Conservation (phyloP, 2,113 vertebrate genomes). For the Sigmodon hispidus region DNA sequence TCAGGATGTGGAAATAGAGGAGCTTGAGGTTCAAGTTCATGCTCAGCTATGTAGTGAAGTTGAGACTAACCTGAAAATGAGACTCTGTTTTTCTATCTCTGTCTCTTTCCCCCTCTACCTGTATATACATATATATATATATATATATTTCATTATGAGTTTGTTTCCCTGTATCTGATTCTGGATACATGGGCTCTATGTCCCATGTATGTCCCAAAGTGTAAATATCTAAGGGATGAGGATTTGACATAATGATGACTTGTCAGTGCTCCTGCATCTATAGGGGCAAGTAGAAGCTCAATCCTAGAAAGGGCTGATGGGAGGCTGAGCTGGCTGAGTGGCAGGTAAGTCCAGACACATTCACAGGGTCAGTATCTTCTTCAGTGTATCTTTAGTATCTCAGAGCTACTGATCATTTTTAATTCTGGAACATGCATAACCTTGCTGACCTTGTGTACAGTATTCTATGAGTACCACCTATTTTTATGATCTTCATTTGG, state of each 20-base stretch:
- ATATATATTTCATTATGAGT: background rate
- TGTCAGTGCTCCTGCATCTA: background rate
- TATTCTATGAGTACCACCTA: background rate
- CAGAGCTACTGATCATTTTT: background rate
- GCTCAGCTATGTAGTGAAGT: background rate
- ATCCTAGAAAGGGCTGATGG: background rate
- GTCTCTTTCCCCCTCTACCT: background rate
- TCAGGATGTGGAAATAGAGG: background rate
- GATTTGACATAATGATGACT: background rate
- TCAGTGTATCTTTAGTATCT: background rate
- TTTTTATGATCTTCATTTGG: slow-evolving; percentile 24
- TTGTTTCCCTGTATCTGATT: background rate
- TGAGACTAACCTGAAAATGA: background rate
- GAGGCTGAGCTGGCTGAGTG: background rate
- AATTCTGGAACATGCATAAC: background rate
- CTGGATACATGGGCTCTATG: background rate
- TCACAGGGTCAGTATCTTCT: background rate
- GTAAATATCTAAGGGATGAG: background rate
- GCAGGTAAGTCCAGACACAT: background rate
- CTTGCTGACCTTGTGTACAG: background rate
- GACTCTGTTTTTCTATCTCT: background rate
- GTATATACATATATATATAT: background rate
- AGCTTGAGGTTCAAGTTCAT: background rate
- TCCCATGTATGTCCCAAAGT: background rate
- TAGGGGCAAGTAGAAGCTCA: background rate